Evolutionary conservation across 2,888 invertebrate genomes (phyloP), one percentile per base, ranked within the genome.

Genomic region (Lepidocyrtinus sp.): DNA sequence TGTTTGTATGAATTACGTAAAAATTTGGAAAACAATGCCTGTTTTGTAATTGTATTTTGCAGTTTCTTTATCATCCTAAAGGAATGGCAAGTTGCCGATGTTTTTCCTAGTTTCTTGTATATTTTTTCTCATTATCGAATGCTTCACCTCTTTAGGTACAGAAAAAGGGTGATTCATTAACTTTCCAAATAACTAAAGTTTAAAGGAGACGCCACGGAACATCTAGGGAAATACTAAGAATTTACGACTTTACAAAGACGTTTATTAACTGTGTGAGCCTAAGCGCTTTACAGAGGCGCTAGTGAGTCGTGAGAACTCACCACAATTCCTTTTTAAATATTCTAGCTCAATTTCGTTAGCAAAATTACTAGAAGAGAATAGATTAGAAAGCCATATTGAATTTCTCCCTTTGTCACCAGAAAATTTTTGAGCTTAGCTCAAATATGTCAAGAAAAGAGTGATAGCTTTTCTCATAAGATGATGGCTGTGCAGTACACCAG

Each of bases 381-480:
- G 55, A 55, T 55, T n/a, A 55, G 55, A 55, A 55, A 55, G n/a
- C 55, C 55, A 55, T 55, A 55, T 55, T 55, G n/a, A n/a, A 55
- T 55, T 55, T 55, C 55, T 55, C 55, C 55, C 17, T 65, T 65
- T 26, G 19, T 36, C 19, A 21, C 21, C 3, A 65, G 26, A 19
- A 65, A 22, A 5, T 24, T 55, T n/a, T n/a, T 67, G 22, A 19
- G 62, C 27, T 45, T 50, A 22, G 17, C 45, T 45, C 25, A 71
- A 71, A 61, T 71, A 71, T 71, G 71, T n/a, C 24, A 24, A 22
- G 24, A 62, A 45, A 71, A 71, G 71, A 71, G 27, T 62, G 36
- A 71, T 71, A 22, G 45, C 19, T 59, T 62, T 24, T 55, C 2
- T 69, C 55, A 55, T 55, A 55, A n/a, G 55, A 36, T 36, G 36